These are phyloP conservation scores for Semnornis frantzii DNA, from an alignment of 2,113 vertebrate species.

Conservation along the genomic window DNA sequence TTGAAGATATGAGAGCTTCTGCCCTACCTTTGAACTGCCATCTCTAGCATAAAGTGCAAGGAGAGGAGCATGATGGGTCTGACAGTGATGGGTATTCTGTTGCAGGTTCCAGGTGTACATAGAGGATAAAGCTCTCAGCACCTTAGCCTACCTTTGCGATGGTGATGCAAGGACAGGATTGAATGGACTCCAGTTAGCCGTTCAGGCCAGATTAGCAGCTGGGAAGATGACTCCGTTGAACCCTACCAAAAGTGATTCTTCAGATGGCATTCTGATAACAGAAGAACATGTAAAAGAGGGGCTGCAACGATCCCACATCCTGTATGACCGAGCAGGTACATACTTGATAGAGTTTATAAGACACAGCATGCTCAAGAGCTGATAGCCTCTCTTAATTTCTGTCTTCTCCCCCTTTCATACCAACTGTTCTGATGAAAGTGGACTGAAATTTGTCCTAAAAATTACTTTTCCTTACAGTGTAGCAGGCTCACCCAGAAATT, in stretches of 20 bases:
- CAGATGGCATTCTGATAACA: conserved; percentile 77
- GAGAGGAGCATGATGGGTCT: neutral
- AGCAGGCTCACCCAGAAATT: neutral
- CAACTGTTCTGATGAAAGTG: neutral
- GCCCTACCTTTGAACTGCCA: neutral
- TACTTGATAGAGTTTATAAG: neutral
- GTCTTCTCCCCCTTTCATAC: neutral
- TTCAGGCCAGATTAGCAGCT: conserved; percentile 84
- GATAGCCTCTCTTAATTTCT: neutral
- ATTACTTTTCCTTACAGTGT: neutral
- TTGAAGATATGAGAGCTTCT: neutral
- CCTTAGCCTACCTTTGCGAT: conserved; percentile 90
- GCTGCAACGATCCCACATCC: conserved; percentile 93
- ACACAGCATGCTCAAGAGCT: neutral
- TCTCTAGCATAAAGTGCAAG: neutral
- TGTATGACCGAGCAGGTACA: conserved; percentile 96
- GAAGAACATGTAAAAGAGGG: conserved; percentile 93
- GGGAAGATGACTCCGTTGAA: conserved; percentile 39
- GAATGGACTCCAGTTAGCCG: conserved; percentile 91
- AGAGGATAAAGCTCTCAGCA: conserved; percentile 90
- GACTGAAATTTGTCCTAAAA: neutral
- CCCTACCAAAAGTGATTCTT: neutral
- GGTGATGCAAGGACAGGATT: conserved; percentile 91
- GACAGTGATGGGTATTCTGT: conserved; percentile 9
- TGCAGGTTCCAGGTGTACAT: conserved; percentile 83